Evolutionary conservation across 2,888 invertebrate genomes (phyloP), one percentile per base, ranked within the genome.

Genomic region (Dastarcus helophoroides): DNA sequence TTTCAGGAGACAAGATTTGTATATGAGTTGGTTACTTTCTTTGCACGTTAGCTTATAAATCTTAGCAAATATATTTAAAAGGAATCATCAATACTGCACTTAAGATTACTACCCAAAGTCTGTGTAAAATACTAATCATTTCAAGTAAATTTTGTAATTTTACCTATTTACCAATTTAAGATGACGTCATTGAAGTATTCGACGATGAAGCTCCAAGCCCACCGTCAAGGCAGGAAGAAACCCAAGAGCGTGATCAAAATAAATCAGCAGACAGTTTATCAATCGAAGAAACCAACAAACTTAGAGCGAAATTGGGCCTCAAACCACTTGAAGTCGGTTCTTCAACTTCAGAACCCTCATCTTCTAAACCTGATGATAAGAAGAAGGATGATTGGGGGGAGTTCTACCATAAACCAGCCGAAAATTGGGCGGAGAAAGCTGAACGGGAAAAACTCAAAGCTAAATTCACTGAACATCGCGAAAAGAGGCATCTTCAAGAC

Each of bases 281-380:
- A 1, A 70, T 90, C 26, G 79, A 79, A 30, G 88, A 85, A 47
- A 88, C 86, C 3, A 94, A 94, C 62, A 82, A 79, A 43, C 63
- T 98, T 7, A 70, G 97, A 48, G 86, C 86, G 2, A 91, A 93
- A 57, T 70, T 98, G 13, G 97, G 97, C 1, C 65, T 97, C 17
- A 93, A 91, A 54, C 97, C 95, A 0, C 64, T 97, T 3, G 83
- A 91, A 48, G 63, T 81, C 1, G 66, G 69, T 8, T 62, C 47
- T 51, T 62, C 42, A n/a, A 22, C 40, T 9, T 38, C 42, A 5
- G 35, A 32, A 22, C 16, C 31, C 22, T 11, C 37, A 4, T 23
- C 31, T 21, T 33, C 28, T 8, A 39, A 65, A 33, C 69, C 69
- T 36, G 71, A 70, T 45, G 59, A 69, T 10, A 56, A 58, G 39